Base-by-base conservation (phyloP, 30 jellyfish, hydroid and myxozoan species). In the Rhopilema esculentum region DNA sequence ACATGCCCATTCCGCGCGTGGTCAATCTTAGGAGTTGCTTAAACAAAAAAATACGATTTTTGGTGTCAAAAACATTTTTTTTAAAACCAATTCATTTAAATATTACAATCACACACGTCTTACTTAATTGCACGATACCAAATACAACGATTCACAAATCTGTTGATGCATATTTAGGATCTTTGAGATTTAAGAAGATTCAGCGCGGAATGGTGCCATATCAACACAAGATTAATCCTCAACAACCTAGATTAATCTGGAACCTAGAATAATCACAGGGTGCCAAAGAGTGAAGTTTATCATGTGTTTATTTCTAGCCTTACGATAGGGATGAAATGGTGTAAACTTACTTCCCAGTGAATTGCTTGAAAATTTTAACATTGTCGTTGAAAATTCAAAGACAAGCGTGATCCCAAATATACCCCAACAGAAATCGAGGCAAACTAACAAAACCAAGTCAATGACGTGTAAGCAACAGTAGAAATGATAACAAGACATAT, bases 1-100 rank as follows among this genome's bases (percentile, higher is more conserved):
- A 40, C 6, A 40, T 40, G 30, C 22, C 67, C 79, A 64, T 22
- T 31, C 79, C 81, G 90, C 75, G 82, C 82, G 28, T 21, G 68
- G 25, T 24, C 49, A 72, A 74, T 72, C 76, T 26, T 80, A 81
- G 90, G 68, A 80, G 90, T 80, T 27, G 63, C 6, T 61, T 27
- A 33, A 9, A 51, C 72, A 80, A 29, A 66, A 66, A 80, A 80
- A 80, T 57, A 66, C 33, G 66, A 64, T 19, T 26, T n/a, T 29
- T 80, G 25, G 25, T 16, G n/a, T 18, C 57, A 80, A 80, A 68
- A 21, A 21, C n/a, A 80, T 51, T 64, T 65, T 66, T 19, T 22
- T 30, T 63, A 66, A 80, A 65, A 81, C 72, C 64, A 64, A 30
- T 18, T 80, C 80, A 30, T 80, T 78, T 63, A 29, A 18, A 78